These are phyloP conservation scores for Aleiodes sp. DNA, from an alignment of 1,140 invertebrate genomes.

Conservation along the genomic window DNA sequence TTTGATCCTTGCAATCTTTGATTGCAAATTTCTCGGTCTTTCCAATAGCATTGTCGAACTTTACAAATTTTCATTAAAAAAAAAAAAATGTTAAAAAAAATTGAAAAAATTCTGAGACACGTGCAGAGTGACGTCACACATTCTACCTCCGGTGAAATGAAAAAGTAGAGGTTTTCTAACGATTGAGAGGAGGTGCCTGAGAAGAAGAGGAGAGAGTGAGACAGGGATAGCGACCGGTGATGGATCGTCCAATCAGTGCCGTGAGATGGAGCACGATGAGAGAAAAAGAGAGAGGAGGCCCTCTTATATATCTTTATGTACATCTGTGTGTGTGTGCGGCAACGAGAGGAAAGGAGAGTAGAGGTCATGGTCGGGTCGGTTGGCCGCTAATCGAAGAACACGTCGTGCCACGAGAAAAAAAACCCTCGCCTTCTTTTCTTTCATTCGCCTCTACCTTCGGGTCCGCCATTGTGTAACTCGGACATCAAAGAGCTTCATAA, in stretches of 20 bases:
- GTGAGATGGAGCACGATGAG: constrained; percentile 64
- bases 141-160: too few relatives aligned
- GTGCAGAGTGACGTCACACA: too few relatives aligned
- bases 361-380: constrained; percentile 66
- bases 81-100: too few relatives aligned
- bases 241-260: constrained; percentile 69
- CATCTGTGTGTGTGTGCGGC: constrained; percentile 36
- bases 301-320: not conserved
- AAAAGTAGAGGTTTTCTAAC: too few relatives aligned
- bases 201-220: constrained; percentile 45
- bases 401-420: constrained; percentile 40
- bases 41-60: too few relatives aligned
- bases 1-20: too few relatives aligned
- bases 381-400: constrained; percentile 66
- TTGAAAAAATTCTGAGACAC: too few relatives aligned
- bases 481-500: constrained; percentile 18
- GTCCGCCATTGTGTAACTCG: constrained; percentile 29
- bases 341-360: constrained; percentile 47
- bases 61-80: too few relatives aligned
- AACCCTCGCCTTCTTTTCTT: constrained; percentile 28
- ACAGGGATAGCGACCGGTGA: constrained; percentile 53
- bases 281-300: constrained; percentile 32
- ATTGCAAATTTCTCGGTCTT: too few relatives aligned
- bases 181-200: constrained; percentile 16
- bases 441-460: not conserved